Conservation (phyloP, 2,797 vertebrate species). For the Pseudochirops cupreus region DNA sequence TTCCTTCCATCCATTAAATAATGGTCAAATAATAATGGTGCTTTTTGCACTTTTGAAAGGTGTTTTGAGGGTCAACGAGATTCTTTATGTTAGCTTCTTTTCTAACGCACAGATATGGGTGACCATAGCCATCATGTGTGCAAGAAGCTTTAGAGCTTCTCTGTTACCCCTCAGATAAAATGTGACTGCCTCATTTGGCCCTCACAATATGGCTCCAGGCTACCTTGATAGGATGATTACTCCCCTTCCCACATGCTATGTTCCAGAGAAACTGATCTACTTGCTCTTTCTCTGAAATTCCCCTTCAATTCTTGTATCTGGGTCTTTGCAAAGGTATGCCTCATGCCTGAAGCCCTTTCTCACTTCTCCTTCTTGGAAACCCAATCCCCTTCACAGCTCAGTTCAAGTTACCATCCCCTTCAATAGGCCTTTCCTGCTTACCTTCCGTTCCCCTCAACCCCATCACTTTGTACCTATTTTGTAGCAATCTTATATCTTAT, state of each 20-base stretch:
- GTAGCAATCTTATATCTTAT: background rate
- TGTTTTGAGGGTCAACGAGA: constrained; percentile 2
- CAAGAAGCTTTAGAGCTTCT: background rate
- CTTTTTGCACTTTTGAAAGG: constrained; percentile 22
- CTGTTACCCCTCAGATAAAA: background rate
- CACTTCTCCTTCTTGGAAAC: background rate
- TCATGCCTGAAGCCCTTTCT: background rate
- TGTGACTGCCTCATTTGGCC: background rate
- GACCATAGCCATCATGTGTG: background rate
- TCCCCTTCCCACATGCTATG: background rate
- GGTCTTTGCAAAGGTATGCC: background rate
- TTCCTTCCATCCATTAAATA: background rate
- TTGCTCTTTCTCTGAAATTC: background rate
- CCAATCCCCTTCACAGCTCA: background rate
- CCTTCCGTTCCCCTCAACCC: background rate
- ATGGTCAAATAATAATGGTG: background rate
- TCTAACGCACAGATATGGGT: background rate
- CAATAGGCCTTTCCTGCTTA: background rate
- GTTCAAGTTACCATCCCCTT: background rate
- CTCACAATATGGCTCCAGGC: background rate
- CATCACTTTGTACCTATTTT: background rate
- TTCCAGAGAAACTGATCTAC: too few species aligned
- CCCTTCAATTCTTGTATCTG: background rate
- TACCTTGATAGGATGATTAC: background rate
- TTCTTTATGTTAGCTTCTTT: background rate